Evolutionary conservation across 2,113 vertebrate genomes (phyloP).

Genomic region (Amia ocellicauda): DNA sequence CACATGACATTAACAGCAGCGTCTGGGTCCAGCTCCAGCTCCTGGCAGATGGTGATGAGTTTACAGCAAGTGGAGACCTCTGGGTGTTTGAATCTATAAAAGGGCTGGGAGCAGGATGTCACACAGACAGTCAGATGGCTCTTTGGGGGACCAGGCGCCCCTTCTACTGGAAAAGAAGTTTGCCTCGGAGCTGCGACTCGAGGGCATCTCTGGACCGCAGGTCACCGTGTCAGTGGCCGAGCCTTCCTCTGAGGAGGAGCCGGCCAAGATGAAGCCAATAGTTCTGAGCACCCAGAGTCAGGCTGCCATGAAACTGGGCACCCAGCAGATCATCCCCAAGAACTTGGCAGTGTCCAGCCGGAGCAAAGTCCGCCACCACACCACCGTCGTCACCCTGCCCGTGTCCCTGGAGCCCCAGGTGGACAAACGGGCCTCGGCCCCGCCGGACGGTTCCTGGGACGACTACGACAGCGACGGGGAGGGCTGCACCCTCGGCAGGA

Average conservation of each 20-base stretch:
- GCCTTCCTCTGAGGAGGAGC: background rate
- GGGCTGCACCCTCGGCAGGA: conserved; percentile 59
- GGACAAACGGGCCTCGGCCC: conserved; percentile 26
- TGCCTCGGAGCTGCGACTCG: conserved; percentile 22
- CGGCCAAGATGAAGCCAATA: conserved; percentile 35
- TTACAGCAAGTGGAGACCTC: conserved; percentile 12
- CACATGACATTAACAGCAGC: background rate
- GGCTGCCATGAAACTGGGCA: conserved; percentile 69
- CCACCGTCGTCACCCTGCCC: conserved; percentile 67
- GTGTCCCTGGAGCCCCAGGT: conserved; percentile 43
- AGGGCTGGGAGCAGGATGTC: conserved; percentile 58
- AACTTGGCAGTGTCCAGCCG: conserved; percentile 68
- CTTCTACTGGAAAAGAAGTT: conserved; percentile 61
- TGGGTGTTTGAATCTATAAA: background rate
- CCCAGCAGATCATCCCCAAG: conserved; percentile 83
- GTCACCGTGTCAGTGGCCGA: fast-evolving
- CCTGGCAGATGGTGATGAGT: background rate
- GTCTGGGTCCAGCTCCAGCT: background rate
- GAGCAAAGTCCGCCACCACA: conserved; percentile 70
- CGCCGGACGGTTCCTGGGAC: conserved; percentile 59
- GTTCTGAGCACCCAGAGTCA: conserved; percentile 81
- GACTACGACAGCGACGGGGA: conserved; percentile 61
- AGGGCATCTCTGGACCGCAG: background rate
- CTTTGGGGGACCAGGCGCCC: conserved; percentile 49
- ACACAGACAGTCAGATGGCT: conserved; percentile 44